Evolutionary conservation across 2,888 invertebrate genomes (phyloP).

Genomic region (Hirtodrosophila trivittata): DNA sequence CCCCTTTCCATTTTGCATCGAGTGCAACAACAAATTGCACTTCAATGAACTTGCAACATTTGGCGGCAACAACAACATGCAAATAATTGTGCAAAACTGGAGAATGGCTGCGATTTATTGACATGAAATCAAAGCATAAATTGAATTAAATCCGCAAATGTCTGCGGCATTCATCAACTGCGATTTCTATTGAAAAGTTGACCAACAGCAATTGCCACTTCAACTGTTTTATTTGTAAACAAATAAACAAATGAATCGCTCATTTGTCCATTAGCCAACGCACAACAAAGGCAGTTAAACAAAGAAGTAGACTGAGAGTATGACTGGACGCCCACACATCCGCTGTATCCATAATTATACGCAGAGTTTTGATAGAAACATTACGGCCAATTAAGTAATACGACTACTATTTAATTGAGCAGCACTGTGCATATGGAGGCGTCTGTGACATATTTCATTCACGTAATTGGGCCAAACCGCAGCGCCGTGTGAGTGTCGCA

Average conservation of each 20-base stretch:
- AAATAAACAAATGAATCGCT: conserved; percentile 59
- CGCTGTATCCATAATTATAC: conserved; percentile 17
- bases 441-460: conserved; percentile 51
- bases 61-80: neutral
- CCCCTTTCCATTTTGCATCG: conserved; percentile 17
- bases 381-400: conserved; percentile 71
- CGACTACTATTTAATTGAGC: conserved; percentile 68
- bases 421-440: conserved; percentile 35
- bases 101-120: conserved; percentile 2
- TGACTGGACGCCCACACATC: conserved; percentile 41
- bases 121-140: conserved; percentile 1
- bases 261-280: conserved; percentile 38
- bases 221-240: conserved; percentile 66
- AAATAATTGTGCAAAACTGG: neutral
- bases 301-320: conserved; percentile 13
- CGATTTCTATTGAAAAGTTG: conserved; percentile 46
- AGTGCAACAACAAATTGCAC: conserved; percentile 40
- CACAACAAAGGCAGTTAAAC: conserved; percentile 29
- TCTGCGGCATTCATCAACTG: conserved; percentile 8
- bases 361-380: conserved; percentile 31
- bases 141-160: conserved; percentile 7
- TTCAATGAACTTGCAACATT: conserved; percentile 36
- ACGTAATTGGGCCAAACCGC: conserved; percentile 53
- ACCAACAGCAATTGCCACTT: conserved; percentile 53
- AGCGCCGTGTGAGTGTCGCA: conserved; percentile 14